Evolutionary conservation across 2,888 invertebrate genomes (phyloP).

Genomic region (Axea sp.): DNA sequence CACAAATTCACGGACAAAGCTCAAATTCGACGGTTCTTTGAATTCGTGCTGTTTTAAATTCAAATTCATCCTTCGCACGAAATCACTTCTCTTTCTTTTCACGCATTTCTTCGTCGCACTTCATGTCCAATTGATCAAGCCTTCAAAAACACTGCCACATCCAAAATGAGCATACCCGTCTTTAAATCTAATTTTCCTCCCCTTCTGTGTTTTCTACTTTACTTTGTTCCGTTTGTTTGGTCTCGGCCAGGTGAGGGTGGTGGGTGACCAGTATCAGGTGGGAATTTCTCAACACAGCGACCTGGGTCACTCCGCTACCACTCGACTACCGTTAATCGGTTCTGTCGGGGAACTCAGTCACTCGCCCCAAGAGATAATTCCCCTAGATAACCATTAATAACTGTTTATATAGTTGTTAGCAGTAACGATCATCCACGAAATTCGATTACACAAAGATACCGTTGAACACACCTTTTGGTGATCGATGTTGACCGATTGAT

Average conservation of each 20-base stretch:
- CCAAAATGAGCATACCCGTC: too few species aligned
- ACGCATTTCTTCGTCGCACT: too few species aligned
- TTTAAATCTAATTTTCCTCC: too few species aligned
- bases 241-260: conserved; percentile 40
- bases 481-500: conserved; percentile 5
- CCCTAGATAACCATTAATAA: conserved; percentile 32
- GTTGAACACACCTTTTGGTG: conserved; percentile 2
- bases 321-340: conserved; percentile 32
- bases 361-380: conserved; percentile 5
- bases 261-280: conserved; percentile 36
- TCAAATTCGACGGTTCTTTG: too few species aligned
- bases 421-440: conserved; percentile 12
- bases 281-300: conserved; percentile 34
- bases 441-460: conserved; percentile 19
- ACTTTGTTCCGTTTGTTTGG: conserved; percentile 28
- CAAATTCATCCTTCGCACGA: too few species aligned
- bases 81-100: too few species aligned
- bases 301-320: conserved; percentile 46
- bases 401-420: conserved; percentile 28
- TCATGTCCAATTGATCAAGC: too few species aligned
- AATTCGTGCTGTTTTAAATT: too few species aligned
- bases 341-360: conserved; percentile 5
- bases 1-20: too few species aligned
- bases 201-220: not conserved
- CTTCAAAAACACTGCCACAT: too few species aligned